Conservation (phyloP, 64 coral and sea anemone genomes). For the Dendrophyllia cribrosa region DNA sequence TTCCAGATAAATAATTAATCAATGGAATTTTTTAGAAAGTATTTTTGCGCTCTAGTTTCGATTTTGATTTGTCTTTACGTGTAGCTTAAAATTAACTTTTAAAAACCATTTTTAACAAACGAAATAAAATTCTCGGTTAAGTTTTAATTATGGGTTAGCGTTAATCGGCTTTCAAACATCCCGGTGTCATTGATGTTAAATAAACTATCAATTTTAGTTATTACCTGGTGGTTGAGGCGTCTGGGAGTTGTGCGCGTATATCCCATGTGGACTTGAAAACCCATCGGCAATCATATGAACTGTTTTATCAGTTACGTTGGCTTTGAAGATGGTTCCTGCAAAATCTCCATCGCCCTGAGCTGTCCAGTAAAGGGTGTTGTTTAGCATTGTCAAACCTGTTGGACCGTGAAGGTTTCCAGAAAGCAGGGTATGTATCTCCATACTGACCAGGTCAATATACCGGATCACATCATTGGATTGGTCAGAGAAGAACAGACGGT, state of each 20-base stretch:
- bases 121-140: too few relatives aligned
- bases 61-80: too few relatives aligned
- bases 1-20: too few relatives aligned
- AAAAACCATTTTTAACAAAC: too few relatives aligned
- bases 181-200: too few relatives aligned
- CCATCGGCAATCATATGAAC: background rate
- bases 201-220: too few relatives aligned
- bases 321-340: conserved; percentile 8
- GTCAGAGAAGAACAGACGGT: conserved; percentile 21
- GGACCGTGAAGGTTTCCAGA: conserved; percentile 24
- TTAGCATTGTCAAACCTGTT: background rate
- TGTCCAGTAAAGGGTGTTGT: conserved; percentile 24
- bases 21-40: too few relatives aligned
- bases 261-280: background rate
- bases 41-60: too few relatives aligned
- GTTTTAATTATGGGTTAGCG: too few relatives aligned
- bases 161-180: too few relatives aligned
- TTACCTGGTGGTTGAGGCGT: background rate
- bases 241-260: background rate
- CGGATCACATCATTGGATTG: background rate
- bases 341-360: background rate
- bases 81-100: too few relatives aligned
- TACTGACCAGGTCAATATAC: background rate
- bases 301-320: background rate
- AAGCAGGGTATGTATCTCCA: background rate